These are phyloP conservation scores for Etia nguti DNA, from an alignment of 2,113 vertebrate species.

Conservation along the genomic window DNA sequence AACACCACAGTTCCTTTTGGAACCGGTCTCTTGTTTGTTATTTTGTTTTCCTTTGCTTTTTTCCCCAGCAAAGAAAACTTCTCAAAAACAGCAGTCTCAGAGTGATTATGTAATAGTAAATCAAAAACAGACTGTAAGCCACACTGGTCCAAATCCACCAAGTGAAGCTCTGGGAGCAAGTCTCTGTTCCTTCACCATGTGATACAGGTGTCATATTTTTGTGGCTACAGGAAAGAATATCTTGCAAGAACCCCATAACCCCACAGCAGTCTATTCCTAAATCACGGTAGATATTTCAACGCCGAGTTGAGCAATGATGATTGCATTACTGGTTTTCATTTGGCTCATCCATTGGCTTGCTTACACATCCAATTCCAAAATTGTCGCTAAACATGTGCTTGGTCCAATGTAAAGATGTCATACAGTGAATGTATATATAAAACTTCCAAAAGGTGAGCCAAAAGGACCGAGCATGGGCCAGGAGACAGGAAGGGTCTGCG, in stretches of 20 bases:
- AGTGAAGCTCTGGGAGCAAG: constrained; percentile 7
- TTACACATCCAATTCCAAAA: background rate
- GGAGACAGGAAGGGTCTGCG: background rate
- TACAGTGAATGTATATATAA: background rate
- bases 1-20: constrained; percentile 39
- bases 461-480: background rate
- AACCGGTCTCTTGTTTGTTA: constrained; percentile 33
- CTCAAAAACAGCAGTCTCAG: constrained; percentile 48
- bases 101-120: constrained; percentile 60
- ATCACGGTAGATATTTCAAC: background rate
- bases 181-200: background rate
- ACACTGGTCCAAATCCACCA: constrained; percentile 39
- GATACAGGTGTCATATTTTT: constrained; percentile 33
- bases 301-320: background rate
- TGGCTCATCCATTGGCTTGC: background rate
- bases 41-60: constrained; percentile 38
- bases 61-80: constrained; percentile 19
- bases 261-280: background rate
- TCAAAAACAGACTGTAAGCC: constrained; percentile 50
- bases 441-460: background rate
- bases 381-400: background rate
- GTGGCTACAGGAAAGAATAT: constrained; percentile 1
- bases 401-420: background rate
- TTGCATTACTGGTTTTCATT: constrained; percentile 13
- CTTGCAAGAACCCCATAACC: background rate